Percentiles rank a stretch among this genome's conserved stretches.
Evolutionary conservation across 2,888 invertebrate species (phyloP).

Genomic region (Minunthozetes semirufus): DNA sequence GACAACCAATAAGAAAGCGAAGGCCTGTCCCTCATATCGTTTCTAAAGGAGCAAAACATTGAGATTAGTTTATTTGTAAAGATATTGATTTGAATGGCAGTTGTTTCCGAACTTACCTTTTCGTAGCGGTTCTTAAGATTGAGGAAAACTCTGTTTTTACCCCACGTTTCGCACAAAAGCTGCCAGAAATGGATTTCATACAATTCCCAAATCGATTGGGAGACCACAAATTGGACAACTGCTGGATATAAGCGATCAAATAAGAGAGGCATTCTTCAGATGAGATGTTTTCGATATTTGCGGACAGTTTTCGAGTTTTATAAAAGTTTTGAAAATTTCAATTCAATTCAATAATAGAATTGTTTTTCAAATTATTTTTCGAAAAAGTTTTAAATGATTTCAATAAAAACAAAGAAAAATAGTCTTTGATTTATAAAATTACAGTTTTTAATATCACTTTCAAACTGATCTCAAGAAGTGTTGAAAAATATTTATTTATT

Average conservation of each 20-base stretch:
- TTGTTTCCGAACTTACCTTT: no score
- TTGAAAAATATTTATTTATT: no score
- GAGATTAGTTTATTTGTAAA: no score
- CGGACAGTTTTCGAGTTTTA: no score
- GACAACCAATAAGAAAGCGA: not conserved
- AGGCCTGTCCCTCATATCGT: not conserved
- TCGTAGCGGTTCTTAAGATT: not conserved
- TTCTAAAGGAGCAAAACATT: not conserved
- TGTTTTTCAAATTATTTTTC: no score
- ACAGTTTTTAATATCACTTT: no score
- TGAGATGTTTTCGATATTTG: not conserved
- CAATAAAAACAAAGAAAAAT: no score
- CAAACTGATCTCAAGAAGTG: no score
- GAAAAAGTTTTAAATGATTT: no score
- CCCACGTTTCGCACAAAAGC: not conserved
- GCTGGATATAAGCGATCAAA: not conserved
- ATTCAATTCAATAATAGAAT: no score
- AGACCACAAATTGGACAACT: not conserved
- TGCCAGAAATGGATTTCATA: conserved; percentile 8
- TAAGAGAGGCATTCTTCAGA: not conserved
- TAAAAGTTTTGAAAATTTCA: no score
- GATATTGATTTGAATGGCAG: not conserved
- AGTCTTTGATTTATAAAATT: no score
- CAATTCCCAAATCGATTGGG: conserved; percentile 4
- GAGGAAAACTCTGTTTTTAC: not conserved